phyloP scores from a whole-genome alignment of 2,888 invertebrate genomes.

The Fabriciana adippe region DNA sequence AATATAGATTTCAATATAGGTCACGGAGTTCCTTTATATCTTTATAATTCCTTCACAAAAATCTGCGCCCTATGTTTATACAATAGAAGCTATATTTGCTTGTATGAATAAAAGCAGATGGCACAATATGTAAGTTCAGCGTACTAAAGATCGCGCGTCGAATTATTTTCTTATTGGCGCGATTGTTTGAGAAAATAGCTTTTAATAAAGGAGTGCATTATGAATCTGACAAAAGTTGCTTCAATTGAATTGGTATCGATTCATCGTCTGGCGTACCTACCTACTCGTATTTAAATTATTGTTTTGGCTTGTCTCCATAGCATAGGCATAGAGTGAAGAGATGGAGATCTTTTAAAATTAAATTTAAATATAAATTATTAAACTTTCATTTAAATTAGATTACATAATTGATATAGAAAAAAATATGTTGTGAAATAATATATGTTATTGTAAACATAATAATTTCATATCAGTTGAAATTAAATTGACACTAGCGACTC shows the following conservation, averaged over 20 bases:
- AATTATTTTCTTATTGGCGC: conserved; percentile 44
- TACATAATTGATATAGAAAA: no score
- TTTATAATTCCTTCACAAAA: conserved; percentile 19
- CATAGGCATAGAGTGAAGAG: no score
- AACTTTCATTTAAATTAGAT: no score
- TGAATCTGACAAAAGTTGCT: conserved; percentile 58
- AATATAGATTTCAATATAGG: conserved; percentile 45
- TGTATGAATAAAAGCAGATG: conserved; percentile 38
- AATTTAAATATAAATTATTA: no score
- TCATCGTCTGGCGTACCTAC: not conserved
- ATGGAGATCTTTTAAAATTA: no score
- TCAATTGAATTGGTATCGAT: conserved; percentile 50
- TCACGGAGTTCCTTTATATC: conserved; percentile 26
- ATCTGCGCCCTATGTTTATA: conserved; percentile 19
- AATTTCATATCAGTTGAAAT: no score
- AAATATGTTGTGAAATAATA: no score
- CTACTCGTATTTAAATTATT: not conserved
- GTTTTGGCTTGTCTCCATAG: not conserved
- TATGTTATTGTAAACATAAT: no score
- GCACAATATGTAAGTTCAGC: conserved; percentile 33
- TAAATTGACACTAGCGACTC: no score
- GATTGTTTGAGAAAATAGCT: conserved; percentile 42
- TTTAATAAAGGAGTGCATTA: conserved; percentile 42
- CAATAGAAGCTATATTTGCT: conserved; percentile 32
- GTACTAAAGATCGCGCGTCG: conserved; percentile 36